A percentile compares a stretch with the other conserved stretches of the same genome.
phyloP scores from a whole-genome alignment of 2,888 invertebrate genomes.

The Eulithis prunata region DNA sequence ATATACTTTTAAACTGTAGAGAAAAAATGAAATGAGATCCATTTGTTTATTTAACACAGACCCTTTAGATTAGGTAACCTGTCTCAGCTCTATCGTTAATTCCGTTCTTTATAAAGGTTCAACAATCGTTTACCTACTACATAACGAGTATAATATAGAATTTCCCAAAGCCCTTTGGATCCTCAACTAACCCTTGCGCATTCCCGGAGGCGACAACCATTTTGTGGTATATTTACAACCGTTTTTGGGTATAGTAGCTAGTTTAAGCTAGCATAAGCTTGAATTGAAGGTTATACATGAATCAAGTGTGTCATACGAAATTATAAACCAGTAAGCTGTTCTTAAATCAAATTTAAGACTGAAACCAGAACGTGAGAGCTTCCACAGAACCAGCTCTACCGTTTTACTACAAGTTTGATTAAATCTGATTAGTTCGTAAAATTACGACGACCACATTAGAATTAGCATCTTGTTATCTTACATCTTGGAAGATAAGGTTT shows the following conservation, averaged over 20 bases:
- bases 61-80: neutral
- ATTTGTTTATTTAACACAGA: too few relatives aligned
- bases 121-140: too few relatives aligned
- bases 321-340: constrained; percentile 1
- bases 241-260: neutral
- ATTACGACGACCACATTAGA: constrained; percentile 12
- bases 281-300: neutral
- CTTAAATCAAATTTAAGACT: neutral
- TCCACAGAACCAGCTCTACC: constrained; percentile 20
- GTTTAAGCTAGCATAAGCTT: neutral
- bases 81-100: too few relatives aligned
- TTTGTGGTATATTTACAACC: too few relatives aligned
- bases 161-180: too few relatives aligned
- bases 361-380: constrained; percentile 18
- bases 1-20: too few relatives aligned
- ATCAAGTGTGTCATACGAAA: constrained; percentile 1
- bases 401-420: constrained; percentile 11
- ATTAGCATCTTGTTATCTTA: constrained; percentile 16
- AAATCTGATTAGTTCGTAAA: constrained; percentile 17
- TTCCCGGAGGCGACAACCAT: neutral
- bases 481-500: constrained; percentile 1
- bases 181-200: neutral
- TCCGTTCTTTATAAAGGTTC: too few relatives aligned
- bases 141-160: too few relatives aligned
- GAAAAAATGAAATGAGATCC: too few relatives aligned